Evolutionary conservation across 2,113 vertebrate species (phyloP), one percentile per base, ranked within the genome.

Genomic region (Zapornia atra): DNA sequence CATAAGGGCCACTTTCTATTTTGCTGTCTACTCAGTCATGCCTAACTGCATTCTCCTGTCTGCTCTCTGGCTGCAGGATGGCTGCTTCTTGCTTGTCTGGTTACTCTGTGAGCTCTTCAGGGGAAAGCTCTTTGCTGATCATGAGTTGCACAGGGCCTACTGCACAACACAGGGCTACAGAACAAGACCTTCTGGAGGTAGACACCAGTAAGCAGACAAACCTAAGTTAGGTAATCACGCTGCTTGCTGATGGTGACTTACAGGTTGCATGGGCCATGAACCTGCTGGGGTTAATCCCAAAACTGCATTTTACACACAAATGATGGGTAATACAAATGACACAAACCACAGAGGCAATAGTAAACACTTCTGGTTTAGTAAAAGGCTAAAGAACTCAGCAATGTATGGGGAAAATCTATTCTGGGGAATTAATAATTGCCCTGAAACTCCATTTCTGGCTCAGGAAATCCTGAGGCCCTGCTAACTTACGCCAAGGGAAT

Each of bases 341-440:
- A 63, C 33, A 73, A 69, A 69, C 20, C n/a, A 61, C 5, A 70
- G 10, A 91, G 53, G 26, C 54, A 90, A 86, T 4, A 82, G 36
- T 20, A 94, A 90, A 79, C 19, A 40, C 21, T 90, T 79, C 42
- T 40, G 53, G 10, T 82, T 72, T 53, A 72, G 71, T 63, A 25
- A 88, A 75, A 44, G 56, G 66, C 44, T 66, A 22, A 88, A 75
- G 48, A 60, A 61, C 44, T 80, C 77, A 65, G 38, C 25, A 72
- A 79, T 50, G 57, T 36, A 68, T 26, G 8, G 77, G n/a, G 6
- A 80, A 92, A 93, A 64, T 61, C 71, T 63, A 90, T 72, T 71
- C 88, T 34, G 15, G 72, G 63, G 57, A 88, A 88, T 53, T 86
- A 94, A 80, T 80, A 90, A 87, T 75, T 29, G 33, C 71, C 85